Evolutionary conservation across 2,797 vertebrate genomes (phyloP), one percentile per base, ranked within the genome.

Genomic region (Coilia nasus): DNA sequence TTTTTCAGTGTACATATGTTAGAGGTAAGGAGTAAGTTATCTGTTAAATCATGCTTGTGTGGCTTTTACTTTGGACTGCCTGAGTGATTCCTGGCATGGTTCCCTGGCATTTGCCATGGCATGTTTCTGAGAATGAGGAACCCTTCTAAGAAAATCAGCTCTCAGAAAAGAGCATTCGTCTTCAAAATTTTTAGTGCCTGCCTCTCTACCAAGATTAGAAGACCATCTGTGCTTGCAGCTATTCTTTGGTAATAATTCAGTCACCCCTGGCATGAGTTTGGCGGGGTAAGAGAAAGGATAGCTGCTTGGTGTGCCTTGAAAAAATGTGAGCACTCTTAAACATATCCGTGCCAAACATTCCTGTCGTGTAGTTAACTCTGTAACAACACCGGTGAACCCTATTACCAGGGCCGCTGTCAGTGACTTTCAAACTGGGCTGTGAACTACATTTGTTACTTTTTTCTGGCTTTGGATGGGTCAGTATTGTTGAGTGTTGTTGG

Each of bases 231-330:
- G 31, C 59, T 78, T 82, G 75, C 60, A 0, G 31, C 86, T 94
- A 92, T 93, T 92, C 91, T 54, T 41, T n/a, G 19, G 46, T 28
- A 46, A 86, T 84, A 9, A 84, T 88, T 89, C 62, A 56, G 54
- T 82, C 23, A 44, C 67, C 62, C 15, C 14, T 81, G 56, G 54
- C 81, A 23, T 71, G 82, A n/a, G n/a, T 87, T 62, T 89, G 88
- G 71, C 84, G 57, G 23, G 46, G 83, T 54, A 81, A 82, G 41
- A 85, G 57, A 83, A 10, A 35, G 28, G 83, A 81, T 85, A 86
- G 90, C 88, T 87, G 91, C 91, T 82, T 47, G 86, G 83, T 93
- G 93, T 94, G 94, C 94, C 91, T 46, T 88, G 0, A 89, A 94
- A 92, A 94, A 92, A 94, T 93, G 88, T 83, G 83, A 57, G 17